A percentile compares a stretch with the other conserved stretches of the same genome.
phyloP scores from a whole-genome alignment of 92 coral and sea anemone species.

The Phenganax subtilis region DNA sequence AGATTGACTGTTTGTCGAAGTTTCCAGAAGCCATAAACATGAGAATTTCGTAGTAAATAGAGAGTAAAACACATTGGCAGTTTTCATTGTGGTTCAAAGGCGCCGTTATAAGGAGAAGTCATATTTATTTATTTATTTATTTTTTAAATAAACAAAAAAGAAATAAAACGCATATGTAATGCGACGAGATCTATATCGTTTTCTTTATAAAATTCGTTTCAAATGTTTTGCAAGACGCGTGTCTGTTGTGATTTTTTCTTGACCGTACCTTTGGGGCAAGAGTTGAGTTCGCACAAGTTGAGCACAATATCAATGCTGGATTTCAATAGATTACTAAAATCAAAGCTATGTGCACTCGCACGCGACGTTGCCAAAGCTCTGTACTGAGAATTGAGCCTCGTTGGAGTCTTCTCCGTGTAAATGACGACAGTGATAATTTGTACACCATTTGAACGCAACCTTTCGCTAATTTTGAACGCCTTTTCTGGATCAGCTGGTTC shows the following conservation, averaged over 20 bases:
- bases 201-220: neutral
- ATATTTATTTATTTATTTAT: too few species aligned
- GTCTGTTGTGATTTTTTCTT: neutral
- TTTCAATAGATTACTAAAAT: neutral
- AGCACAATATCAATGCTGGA: slow-evolving; percentile 14
- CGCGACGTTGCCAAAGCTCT: slow-evolving; percentile 19
- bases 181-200: too few species aligned
- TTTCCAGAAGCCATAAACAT: too few species aligned
- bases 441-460: slow-evolving; percentile 7
- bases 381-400: slow-evolving; percentile 8
- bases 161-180: too few species aligned
- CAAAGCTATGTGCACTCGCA: slow-evolving; percentile 12
- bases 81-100: too few species aligned
- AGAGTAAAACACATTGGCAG: too few species aligned
- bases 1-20: too few species aligned
- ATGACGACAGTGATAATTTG: slow-evolving; percentile 15
- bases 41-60: too few species aligned
- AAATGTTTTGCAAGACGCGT: too few species aligned
- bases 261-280: slow-evolving; percentile 34
- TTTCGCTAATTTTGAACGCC: slow-evolving; percentile 20
- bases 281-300: slow-evolving; percentile 24
- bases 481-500: slow-evolving; percentile 24
- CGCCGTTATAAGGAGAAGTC: too few species aligned
- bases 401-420: slow-evolving; percentile 28
- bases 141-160: too few species aligned